Evolutionary conservation across 2,113 vertebrate genomes (phyloP).

Genomic region (Arizona elegans): DNA sequence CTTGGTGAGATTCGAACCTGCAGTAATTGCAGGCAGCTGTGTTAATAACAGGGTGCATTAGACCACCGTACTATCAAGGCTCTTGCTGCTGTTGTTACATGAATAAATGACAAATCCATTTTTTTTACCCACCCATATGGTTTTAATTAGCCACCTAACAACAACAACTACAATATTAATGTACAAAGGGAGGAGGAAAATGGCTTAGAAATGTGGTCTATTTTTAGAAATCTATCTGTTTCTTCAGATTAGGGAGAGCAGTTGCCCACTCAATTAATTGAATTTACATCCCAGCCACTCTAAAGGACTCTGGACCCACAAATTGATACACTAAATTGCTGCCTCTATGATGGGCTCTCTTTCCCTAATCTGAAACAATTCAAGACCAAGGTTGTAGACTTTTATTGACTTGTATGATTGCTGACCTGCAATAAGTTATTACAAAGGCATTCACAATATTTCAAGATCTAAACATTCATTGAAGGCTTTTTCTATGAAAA

Average conservation of each 20-base stretch:
- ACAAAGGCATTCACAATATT: not conserved
- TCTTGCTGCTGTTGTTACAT: not conserved
- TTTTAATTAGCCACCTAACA: not conserved
- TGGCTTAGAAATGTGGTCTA: not conserved
- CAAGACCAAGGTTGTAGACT: not conserved
- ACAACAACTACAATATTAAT: not conserved
- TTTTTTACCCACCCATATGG: not conserved
- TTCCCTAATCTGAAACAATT: not conserved
- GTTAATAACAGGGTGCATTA: too few relatives aligned
- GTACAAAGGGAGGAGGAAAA: not conserved
- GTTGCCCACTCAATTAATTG: not conserved
- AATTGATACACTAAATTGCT: not conserved
- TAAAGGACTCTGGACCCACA: not conserved
- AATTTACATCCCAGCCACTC: not conserved
- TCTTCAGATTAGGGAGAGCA: not conserved
- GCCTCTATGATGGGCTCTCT: not conserved
- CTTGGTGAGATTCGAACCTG: too few relatives aligned
- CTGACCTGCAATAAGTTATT: not conserved
- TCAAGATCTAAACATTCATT: not conserved
- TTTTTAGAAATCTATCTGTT: not conserved
- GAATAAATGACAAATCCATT: not conserved
- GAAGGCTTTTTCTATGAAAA: not conserved
- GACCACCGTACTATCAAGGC: too few relatives aligned
- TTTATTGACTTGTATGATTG: rapidly evolving
- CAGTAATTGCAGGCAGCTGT: too few relatives aligned